Base-by-base conservation (phyloP, 2,113 vertebrate species). In the Myrmecophaga tridactyla region DNA sequence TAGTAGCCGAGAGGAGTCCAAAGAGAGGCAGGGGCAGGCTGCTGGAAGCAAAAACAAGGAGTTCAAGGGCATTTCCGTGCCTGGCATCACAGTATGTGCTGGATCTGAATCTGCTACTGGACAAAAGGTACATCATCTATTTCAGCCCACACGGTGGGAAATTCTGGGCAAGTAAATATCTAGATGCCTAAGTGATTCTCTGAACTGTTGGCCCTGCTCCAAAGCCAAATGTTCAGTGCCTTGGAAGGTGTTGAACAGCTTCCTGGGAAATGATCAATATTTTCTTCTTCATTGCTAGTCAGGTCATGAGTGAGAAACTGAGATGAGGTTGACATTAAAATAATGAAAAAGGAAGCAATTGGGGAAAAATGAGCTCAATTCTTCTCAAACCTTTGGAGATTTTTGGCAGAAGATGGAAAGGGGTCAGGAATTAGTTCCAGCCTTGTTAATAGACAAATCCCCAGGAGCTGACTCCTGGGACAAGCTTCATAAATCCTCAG, bases 261-360 rank as follows among this genome's bases (percentile, higher is more conserved):
- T 96, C 78, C 89, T 81, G n/a, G 48, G 73, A 77, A 95, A 81
- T 15, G 46, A 93, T 90, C 77, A 43, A 91, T 97, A 94, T 48
- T 96, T 95, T 75, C 60, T 88, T 88, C 67, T n/a, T 97, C 60
- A 72, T 72, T 96, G 65, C 36, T 81, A 95, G 80, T 90, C 75
- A 91, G 86, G 27, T 53, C 89, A 34, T 13, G 51, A 94, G 39
- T 63, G 36, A 89, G 69, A 94, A 93, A 82, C 39, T 18, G 56
- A 96, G 39, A 91, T 84, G 75, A 95, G 53, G 58, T 27, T 86
- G 92, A 89, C 39, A 34, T 96, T 91, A 86, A 96, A 95, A 95
- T 89, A 93, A 93, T 77, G 93, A 95, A 62, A 72, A n/a, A 96
- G 69, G 34, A 89, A 83, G 53, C 51, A 75, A 95, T 73, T 94